A percentile compares a stretch with the other conserved stretches of the same genome.
These are phyloP conservation scores for Podarcis siculus DNA, from an alignment of 2,797 vertebrate genomes.

Conservation along the genomic window DNA sequence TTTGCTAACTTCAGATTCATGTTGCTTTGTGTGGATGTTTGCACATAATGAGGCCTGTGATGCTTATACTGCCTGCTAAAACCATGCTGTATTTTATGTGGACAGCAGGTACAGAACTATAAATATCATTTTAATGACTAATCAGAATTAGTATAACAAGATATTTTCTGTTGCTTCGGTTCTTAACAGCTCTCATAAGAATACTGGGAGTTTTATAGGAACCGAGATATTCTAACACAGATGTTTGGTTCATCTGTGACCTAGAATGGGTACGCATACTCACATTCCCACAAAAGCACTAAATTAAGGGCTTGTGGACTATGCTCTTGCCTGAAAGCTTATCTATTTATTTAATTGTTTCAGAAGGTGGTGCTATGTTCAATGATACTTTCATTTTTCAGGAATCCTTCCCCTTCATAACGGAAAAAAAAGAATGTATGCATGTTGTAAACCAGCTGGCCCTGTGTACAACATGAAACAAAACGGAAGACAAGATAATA, in stretches of 20 bases:
- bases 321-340: not conserved
- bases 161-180: not conserved
- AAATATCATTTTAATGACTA: not conserved
- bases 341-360: not conserved
- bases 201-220: not conserved
- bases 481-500: not conserved
- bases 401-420: not conserved
- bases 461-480: not conserved
- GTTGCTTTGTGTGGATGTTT: not conserved
- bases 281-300: no score
- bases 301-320: not conserved
- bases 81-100: not conserved
- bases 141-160: not conserved
- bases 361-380: not conserved
- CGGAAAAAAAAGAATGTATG: not conserved
- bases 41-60: not conserved
- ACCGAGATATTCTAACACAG: not conserved
- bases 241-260: not conserved
- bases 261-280: no score
- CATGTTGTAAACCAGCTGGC: not conserved
- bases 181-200: not conserved
- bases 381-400: not conserved
- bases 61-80: not conserved
- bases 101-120: not conserved
- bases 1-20: not conserved